Evolutionary conservation across 2,797 vertebrate species (phyloP), one percentile per base, ranked within the genome.

Genomic region (Chloroceryle inda): DNA sequence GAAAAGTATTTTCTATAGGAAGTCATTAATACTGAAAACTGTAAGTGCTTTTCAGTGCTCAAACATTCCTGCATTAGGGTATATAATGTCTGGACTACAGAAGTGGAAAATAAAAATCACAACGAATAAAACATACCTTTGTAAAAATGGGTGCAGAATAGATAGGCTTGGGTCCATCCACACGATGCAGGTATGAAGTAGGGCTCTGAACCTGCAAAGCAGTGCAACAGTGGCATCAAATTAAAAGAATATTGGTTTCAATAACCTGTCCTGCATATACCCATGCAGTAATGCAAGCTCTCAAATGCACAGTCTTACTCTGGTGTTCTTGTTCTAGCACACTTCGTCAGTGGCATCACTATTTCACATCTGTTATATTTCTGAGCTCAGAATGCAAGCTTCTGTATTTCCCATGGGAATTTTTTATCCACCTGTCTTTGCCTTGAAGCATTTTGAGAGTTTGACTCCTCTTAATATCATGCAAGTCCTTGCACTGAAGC

Each of bases 191-290:
- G 42, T 98, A 98, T 0, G 98, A 98, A 92, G 98, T 98, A 17
- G 99, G 99, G 91, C 99, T 99, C 97, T 99, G 99, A 95, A 98
- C 98, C 99, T 99, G 82, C 89, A 83, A 97, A 97, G 58, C 26
- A 92, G 94, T 88, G 44, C 68, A 77, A 92, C 26, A 58, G 4
- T 73, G 61, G 9, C 83, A 95, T 85, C 75, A 89, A 94, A 92
- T 68, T 15, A 61, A 77, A 74, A 79, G 59, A 71, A 50, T 35
- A 86, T 26, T 49, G 76, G 3, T 91, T 64, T 73, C 42, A 66
- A 6, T 35, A 29, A 56, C 22, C 73, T 0, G 0, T n/a, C 26
- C 55, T 42, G 10, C 3, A 11, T 4, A 1, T 22, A 73, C 11
- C 9, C 82, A 38, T 8, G 11, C 42, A 74, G 67, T 83, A 72